phyloP scores from a whole-genome alignment of 2,888 invertebrate genomes.

The Tethea ocularis region DNA sequence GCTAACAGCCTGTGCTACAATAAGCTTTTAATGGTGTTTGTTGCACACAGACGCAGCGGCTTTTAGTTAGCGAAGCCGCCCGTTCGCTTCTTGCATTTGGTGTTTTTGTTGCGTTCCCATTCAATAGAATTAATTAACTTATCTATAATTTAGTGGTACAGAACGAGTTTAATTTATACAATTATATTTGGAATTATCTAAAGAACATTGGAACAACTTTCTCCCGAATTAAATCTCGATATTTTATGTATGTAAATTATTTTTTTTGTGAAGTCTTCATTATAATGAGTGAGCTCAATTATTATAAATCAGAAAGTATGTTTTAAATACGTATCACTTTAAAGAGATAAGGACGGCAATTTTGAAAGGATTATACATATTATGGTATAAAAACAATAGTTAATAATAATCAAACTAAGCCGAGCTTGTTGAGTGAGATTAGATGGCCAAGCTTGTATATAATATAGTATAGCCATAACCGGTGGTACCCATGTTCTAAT shows the following conservation, averaged over 20 bases:
- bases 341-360: no score
- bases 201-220: neutral
- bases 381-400: no score
- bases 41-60: neutral
- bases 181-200: neutral
- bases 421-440: no score
- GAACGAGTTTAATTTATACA: neutral
- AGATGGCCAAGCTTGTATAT: no score
- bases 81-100: neutral
- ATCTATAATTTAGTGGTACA: neutral
- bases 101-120: neutral
- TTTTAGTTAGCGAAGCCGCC: neutral
- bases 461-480: no score
- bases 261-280: no score
- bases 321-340: neutral
- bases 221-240: neutral
- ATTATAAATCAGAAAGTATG: neutral
- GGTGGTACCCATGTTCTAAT: no score
- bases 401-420: no score
- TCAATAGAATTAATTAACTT: neutral
- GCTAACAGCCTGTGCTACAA: constrained; percentile 7
- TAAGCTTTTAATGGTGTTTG: constrained; percentile 2
- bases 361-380: no score
- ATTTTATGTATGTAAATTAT: neutral
- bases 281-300: no score